Conservation (phyloP, 2,888 invertebrate species). For the Orchestes rusci region DNA sequence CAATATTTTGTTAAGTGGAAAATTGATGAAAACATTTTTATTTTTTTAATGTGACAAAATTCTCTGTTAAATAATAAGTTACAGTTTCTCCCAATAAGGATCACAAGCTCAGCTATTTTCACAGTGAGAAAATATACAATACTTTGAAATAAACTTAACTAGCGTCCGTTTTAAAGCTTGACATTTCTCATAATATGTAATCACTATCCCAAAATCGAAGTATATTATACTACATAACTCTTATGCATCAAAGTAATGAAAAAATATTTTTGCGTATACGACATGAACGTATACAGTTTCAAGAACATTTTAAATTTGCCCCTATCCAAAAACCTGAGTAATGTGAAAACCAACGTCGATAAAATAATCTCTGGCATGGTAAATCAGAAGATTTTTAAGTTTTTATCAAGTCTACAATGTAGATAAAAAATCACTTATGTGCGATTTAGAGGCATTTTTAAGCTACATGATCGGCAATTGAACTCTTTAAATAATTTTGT, state of each 20-base stretch:
- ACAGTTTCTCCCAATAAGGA: constrained; percentile 32
- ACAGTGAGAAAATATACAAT: constrained; percentile 15
- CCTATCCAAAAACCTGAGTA: no score
- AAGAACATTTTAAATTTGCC: no score
- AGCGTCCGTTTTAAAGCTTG: constrained; percentile 23
- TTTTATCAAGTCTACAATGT: no score
- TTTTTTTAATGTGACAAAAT: constrained; percentile 20
- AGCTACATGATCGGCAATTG: no score
- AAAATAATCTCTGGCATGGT: no score
- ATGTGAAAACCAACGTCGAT: no score
- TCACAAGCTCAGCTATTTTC: constrained; percentile 29
- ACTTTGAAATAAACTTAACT: constrained; percentile 23
- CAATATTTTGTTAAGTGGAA: constrained; percentile 36
- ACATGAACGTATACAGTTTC: constrained; percentile 6
- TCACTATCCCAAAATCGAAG: constrained; percentile 19
- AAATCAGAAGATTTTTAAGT: no score
- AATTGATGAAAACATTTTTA: constrained; percentile 40
- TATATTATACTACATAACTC: constrained; percentile 9
- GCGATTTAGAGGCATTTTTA: no score
- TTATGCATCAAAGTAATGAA: constrained; percentile 1
- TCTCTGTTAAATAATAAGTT: constrained; percentile 33
- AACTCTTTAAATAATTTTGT: no score
- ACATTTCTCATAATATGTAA: constrained; percentile 20
- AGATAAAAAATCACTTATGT: no score
- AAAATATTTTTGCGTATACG: constrained; percentile 18